Base-by-base conservation (phyloP, 2,113 vertebrate species). In the Oncorhynchus clarkii region DNA sequence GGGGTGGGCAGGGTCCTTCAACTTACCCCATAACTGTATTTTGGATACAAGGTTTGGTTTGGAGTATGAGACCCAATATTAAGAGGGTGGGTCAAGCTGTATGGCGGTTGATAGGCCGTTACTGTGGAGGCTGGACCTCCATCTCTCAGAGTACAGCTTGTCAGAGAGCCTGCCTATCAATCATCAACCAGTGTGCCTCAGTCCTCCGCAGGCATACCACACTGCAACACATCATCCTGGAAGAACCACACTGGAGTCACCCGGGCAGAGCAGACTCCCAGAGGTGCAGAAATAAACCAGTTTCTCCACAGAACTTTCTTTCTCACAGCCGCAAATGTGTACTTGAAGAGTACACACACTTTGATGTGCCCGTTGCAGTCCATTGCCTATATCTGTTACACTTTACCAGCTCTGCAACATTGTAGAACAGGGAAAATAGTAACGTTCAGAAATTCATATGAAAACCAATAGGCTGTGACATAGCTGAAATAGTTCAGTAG, bases 71-170 rank as follows among this genome's bases (percentile, higher is more conserved):
- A 45, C 39, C 39, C 9, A 12, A 45, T 45, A 45, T 45, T 45
- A 45, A 45, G 34, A 68, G 4, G 60, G 54, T 2, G 66, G 74
- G 27, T 72, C 74, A 76, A 29, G 72, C 67, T 75, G 69, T 73
- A 70, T 76, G 72, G 57, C 65, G 34, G 22, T 75, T 57, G 75
- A 74, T 66, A 57, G 66, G 69, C 71, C 62, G 27, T 80, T 72
- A 64, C 71, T 57, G 51, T 22, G 2, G 16, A 71, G 51, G 62
- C 64, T 34, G 2, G 65, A 66, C 26, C 57, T 60, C 49, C 31
- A 62, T 72, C 64, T 51, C 31, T 34, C 8, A 69, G 45, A 48
- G 24, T 39, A 60, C 48, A 39, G 16, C 39, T 72, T 80, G 80
- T 82, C 75, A 73, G 62, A 68, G 59, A 45, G 2, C 39, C 39